phyloP scores from a whole-genome alignment of 2,113 vertebrate species.

The Oryzias woworae region DNA sequence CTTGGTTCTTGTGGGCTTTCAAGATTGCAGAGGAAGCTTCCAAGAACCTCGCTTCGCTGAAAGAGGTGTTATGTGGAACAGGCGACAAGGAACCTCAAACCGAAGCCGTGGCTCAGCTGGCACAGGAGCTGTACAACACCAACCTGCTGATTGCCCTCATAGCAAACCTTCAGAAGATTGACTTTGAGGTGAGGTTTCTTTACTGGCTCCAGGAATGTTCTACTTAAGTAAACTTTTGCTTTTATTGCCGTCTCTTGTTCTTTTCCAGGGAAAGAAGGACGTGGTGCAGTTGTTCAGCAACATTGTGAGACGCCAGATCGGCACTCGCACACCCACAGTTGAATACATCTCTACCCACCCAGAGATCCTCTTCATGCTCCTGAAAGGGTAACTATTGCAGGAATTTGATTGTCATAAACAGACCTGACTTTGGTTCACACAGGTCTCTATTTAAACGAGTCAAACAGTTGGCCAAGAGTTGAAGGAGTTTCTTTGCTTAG shows the following conservation, averaged over 20 bases:
- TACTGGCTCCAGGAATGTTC: neutral
- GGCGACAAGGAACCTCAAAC: conserved; percentile 84
- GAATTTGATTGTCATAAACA: neutral
- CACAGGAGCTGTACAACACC: conserved; percentile 83
- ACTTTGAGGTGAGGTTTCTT: conserved; percentile 75
- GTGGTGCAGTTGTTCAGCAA: conserved; percentile 85
- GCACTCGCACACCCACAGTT: conserved; percentile 80
- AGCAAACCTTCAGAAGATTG: conserved; percentile 80
- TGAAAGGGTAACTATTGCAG: conserved; percentile 77
- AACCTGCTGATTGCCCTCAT: conserved; percentile 81
- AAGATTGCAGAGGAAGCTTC: conserved; percentile 81
- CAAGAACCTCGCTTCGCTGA: conserved; percentile 77
- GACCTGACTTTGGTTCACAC: neutral
- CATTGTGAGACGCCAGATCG: conserved; percentile 82
- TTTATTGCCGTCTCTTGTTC: conserved; percentile 5
- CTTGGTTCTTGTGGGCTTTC: neutral
- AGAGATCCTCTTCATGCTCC: conserved; percentile 83
- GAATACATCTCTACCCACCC: conserved; percentile 83
- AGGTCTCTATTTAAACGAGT: no score
- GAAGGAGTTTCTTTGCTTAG: no score
- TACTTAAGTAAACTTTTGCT: neutral
- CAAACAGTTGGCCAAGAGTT: no score
- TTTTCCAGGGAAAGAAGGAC: conserved; percentile 81
- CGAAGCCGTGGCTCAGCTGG: conserved; percentile 80
- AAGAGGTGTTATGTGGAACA: conserved; percentile 80